Percentiles rank a stretch among this genome's conserved stretches.
These are phyloP conservation scores for Ceratitis capitata DNA, from an alignment of 1,140 invertebrate genomes.

Conservation along the genomic window DNA sequence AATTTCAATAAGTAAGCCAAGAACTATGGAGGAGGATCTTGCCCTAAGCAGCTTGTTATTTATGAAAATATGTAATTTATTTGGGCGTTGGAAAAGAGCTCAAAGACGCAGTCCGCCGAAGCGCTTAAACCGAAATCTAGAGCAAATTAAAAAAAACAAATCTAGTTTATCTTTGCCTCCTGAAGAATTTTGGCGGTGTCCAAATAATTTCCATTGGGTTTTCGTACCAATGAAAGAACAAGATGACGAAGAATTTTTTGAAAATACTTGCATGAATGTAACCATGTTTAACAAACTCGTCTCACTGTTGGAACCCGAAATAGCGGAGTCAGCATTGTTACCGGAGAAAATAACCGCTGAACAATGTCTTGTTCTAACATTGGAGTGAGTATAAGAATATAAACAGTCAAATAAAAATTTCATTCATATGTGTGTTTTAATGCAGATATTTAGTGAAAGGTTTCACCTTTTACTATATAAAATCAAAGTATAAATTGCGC, in stretches of 20 bases:
- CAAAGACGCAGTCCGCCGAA: no score
- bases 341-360: not conserved
- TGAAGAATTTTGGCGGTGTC: not conserved
- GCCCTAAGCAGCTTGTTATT: not conserved
- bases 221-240: not conserved
- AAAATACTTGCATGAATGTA: not conserved
- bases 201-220: not conserved
- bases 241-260: not conserved
- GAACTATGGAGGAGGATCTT: not conserved
- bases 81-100: not conserved
- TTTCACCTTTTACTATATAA: not conserved
- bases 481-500: not conserved
- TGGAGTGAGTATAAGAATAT: not conserved
- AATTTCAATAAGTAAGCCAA: not conserved
- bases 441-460: not conserved
- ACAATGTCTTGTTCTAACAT: not conserved
- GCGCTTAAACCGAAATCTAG: no score
- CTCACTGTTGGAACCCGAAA: not conserved
- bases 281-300: not conserved
- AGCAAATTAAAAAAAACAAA: no score
- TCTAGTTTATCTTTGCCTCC: no score
- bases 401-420: not conserved
- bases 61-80: not conserved
- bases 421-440: not conserved
- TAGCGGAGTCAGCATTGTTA: not conserved